Percentiles rank a stretch among this genome's conserved stretches.
phyloP scores from a whole-genome alignment of 1,140 invertebrate genomes.

The Apis dorsata region DNA sequence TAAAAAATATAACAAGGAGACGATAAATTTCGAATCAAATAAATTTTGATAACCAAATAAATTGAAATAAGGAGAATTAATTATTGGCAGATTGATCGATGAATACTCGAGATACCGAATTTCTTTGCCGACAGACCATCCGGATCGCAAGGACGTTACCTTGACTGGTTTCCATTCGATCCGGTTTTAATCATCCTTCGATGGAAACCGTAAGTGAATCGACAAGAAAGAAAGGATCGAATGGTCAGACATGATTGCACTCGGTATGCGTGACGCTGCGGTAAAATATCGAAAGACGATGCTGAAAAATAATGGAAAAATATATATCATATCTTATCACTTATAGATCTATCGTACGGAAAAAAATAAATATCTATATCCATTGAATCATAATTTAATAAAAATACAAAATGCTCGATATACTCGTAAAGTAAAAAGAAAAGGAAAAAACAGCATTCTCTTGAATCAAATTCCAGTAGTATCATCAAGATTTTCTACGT shows the following conservation, averaged over 20 bases:
- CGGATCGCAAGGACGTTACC: slow-evolving; percentile 53
- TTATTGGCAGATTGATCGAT: slow-evolving; percentile 25
- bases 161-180: slow-evolving; percentile 56
- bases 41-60: neutral
- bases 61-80: neutral
- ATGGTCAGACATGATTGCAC: slow-evolving; percentile 16
- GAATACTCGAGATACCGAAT: slow-evolving; percentile 26
- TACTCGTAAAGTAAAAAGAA: neutral
- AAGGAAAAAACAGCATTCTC: slow-evolving; percentile 3
- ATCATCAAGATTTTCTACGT: slow-evolving; percentile 25
- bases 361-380: neutral
- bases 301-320: neutral
- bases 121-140: slow-evolving; percentile 40
- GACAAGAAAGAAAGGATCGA: slow-evolving; percentile 45
- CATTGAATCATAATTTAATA: neutral
- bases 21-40: neutral
- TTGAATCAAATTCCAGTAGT: slow-evolving; percentile 35
- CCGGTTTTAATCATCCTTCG: slow-evolving; percentile 61
- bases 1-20: neutral
- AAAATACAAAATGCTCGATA: neutral
- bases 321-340: slow-evolving; percentile 4
- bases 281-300: slow-evolving; percentile 19
- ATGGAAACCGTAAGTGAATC: slow-evolving; percentile 60
- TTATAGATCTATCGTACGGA: neutral
- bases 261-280: slow-evolving; percentile 21